These are phyloP conservation scores for Pangasius krempfi DNA, from an alignment of 2,797 vertebrate genomes.

Conservation along the genomic window DNA sequence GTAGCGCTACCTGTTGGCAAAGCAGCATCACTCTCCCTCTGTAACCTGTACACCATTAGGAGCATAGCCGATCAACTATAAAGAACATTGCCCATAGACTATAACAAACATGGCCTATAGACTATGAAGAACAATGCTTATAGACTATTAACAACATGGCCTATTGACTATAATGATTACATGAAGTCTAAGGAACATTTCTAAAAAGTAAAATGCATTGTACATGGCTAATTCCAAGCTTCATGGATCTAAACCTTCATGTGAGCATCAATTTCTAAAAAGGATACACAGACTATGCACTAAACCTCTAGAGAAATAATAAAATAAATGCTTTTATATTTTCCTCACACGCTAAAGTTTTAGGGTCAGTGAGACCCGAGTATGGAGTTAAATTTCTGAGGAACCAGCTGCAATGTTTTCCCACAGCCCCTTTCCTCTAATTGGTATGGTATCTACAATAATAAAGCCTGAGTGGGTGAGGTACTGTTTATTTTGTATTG, in stretches of 20 bases:
- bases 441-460: slow-evolving; percentile 35
- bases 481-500: slow-evolving; percentile 55
- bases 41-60: not conserved
- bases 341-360: not conserved
- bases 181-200: not conserved
- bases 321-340: not conserved
- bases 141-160: not conserved
- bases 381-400: slow-evolving; percentile 9
- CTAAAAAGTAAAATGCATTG: not conserved
- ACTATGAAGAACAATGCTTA: not conserved
- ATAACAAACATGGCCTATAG: not conserved
- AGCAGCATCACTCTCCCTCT: not conserved
- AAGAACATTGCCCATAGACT: not conserved
- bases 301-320: slow-evolving; percentile 4
- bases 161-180: not conserved
- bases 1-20: not conserved
- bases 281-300: not conserved
- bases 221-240: not conserved
- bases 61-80: not conserved
- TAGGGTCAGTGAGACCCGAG: slow-evolving; percentile 2
- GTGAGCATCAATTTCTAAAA: not conserved
- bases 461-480: slow-evolving; percentile 56
- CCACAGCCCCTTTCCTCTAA: slow-evolving; percentile 19
- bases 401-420: slow-evolving; percentile 44
- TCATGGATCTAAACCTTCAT: not conserved